phyloP scores from a whole-genome alignment of 2,888 invertebrate species.

The Pseudococcus jackbeardsleyi region DNA sequence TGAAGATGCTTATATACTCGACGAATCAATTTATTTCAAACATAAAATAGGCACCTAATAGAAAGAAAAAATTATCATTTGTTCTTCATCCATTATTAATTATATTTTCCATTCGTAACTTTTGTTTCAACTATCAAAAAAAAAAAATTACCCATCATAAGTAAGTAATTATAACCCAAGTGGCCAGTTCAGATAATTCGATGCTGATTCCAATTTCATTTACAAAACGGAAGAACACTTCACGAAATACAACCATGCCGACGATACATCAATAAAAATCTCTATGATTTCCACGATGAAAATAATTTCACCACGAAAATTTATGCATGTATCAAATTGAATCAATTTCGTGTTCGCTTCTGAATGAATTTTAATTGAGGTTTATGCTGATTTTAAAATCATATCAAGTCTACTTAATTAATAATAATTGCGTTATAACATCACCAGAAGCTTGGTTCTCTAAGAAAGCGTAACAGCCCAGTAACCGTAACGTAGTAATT shows the following conservation, averaged over 20 bases:
- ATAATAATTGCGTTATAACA: constrained; percentile 50
- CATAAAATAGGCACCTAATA: no score
- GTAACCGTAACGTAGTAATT: constrained; percentile 47
- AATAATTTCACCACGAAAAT: not conserved
- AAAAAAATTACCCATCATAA: no score
- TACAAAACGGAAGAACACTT: not conserved
- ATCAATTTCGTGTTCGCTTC: constrained; percentile 42
- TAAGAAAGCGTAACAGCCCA: constrained; percentile 41
- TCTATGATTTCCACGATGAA: not conserved
- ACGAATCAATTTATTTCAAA: no score
- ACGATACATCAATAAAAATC: constrained; percentile 19
- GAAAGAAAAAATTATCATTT: no score
- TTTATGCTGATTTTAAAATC: constrained; percentile 46
- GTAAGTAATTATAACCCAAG: not conserved
- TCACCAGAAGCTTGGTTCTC: constrained; percentile 46
- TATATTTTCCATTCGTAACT: no score
- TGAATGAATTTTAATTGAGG: constrained; percentile 51
- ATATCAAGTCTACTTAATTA: constrained; percentile 54
- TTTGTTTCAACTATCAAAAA: no score
- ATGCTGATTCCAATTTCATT: not conserved
- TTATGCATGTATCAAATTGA: constrained; percentile 12
- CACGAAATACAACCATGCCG: not conserved
- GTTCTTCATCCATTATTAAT: no score
- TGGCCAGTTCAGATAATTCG: not conserved
- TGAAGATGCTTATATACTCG: no score